phyloP scores from a whole-genome alignment of 1,140 invertebrate genomes.

The Polypedilum vanderplanki region DNA sequence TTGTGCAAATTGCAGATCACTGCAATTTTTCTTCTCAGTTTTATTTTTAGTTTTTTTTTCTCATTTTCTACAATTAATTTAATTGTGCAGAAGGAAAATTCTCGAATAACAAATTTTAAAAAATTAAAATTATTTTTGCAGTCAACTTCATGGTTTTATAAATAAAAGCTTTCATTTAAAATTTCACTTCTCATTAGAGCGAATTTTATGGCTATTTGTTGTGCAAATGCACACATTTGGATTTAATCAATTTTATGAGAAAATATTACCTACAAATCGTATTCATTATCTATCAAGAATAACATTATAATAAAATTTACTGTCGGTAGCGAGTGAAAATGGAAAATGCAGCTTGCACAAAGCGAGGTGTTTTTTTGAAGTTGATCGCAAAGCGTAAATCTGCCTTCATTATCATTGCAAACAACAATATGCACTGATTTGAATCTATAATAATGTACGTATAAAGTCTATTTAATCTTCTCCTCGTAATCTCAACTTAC shows the following conservation, averaged over 20 bases:
- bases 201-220: conserved; percentile 17
- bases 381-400: conserved; percentile 3
- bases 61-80: neutral
- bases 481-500: neutral
- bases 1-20: conserved; percentile 1
- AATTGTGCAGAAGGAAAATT: neutral
- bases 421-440: neutral
- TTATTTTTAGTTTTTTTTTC: neutral
- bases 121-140: neutral
- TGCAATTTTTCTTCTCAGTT: neutral
- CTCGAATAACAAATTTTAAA: too few relatives aligned
- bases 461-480: conserved; percentile 15
- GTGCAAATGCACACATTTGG: neutral
- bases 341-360: neutral
- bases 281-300: conserved; percentile 15
- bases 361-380: neutral
- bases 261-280: neutral
- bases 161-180: neutral
- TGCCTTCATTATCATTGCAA: conserved; percentile 7
- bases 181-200: conserved; percentile 21
- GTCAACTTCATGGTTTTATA: neutral
- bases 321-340: neutral
- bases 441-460: conserved; percentile 2
- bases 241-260: too few relatives aligned
- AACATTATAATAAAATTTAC: conserved; percentile 26